Conservation (phyloP, 1,140 invertebrate species). For the Drosophila ogumai region DNA sequence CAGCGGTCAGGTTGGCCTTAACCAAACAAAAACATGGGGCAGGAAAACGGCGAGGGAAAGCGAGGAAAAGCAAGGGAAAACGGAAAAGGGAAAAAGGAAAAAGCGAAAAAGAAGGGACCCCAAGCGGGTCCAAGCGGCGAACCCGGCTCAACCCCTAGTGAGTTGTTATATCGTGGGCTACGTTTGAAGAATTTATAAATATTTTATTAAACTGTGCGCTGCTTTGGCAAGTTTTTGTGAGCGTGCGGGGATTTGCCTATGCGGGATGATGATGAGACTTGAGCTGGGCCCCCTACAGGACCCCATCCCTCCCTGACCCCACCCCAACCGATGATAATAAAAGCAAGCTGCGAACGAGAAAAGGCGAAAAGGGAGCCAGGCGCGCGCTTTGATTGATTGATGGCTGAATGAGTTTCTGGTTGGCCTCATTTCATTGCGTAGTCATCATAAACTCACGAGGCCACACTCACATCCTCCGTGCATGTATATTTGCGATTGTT, state of each 20-base stretch:
- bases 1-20: slow-evolving; percentile 35
- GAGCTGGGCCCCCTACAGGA: slow-evolving; percentile 10
- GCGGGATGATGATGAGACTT: slow-evolving; percentile 59
- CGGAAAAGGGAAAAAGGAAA: background rate
- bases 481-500: slow-evolving; percentile 54
- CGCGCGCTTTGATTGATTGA: slow-evolving; percentile 67
- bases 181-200: slow-evolving; percentile 71
- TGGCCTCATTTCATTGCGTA: slow-evolving; percentile 66
- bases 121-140: slow-evolving; percentile 22
- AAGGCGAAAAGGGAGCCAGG: slow-evolving; percentile 42
- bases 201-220: slow-evolving; percentile 67
- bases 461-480: slow-evolving; percentile 28
- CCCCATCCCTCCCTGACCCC: background rate
- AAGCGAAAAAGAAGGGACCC: slow-evolving; percentile 14
- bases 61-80: background rate
- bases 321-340: slow-evolving; percentile 41
- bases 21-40: slow-evolving; percentile 16
- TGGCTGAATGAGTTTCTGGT: slow-evolving; percentile 68
- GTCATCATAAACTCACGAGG: slow-evolving; percentile 65
- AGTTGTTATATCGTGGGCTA: slow-evolving; percentile 64
- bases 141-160: slow-evolving; percentile 50
- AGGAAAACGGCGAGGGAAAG: background rate
- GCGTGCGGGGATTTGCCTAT: slow-evolving; percentile 66
- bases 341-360: slow-evolving; percentile 48
- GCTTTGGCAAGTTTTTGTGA: slow-evolving; percentile 62